Percentiles rank a stretch among this genome's conserved stretches.
Evolutionary conservation across 2,888 invertebrate genomes (phyloP).

Genomic region (Agrochola lychnidis): DNA sequence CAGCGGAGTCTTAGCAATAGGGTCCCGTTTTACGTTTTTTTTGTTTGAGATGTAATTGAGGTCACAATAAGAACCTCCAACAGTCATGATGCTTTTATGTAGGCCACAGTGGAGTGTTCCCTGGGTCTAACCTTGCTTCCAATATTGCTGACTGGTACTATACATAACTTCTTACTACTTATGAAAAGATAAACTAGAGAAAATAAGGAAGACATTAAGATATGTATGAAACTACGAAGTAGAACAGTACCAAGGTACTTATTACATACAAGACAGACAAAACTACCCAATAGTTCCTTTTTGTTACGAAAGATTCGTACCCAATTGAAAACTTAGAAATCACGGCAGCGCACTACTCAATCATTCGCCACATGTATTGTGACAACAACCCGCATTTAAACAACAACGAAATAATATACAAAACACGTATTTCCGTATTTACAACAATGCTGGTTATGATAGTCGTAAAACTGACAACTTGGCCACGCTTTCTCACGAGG

Average conservation of each 20-base stretch:
- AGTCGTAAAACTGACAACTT: slow-evolving; percentile 60
- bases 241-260: not conserved
- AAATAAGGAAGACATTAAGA: not conserved
- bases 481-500: slow-evolving; percentile 66
- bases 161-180: not conserved
- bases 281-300: not conserved
- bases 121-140: not conserved
- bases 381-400: slow-evolving; percentile 44
- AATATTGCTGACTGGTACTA: not conserved
- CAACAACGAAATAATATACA: slow-evolving; percentile 45
- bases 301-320: slow-evolving; percentile 21
- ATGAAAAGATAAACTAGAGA: not conserved
- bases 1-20: too few species aligned
- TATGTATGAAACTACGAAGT: not conserved
- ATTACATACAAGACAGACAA: not conserved
- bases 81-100: not conserved
- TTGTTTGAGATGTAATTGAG: not conserved
- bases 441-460: slow-evolving; percentile 53
- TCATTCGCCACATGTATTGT: slow-evolving; percentile 46
- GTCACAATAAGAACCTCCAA: not conserved
- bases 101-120: not conserved
- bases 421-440: slow-evolving; percentile 63
- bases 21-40: too few species aligned
- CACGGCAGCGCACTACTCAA: slow-evolving; percentile 27
- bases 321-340: slow-evolving; percentile 2